Base-by-base conservation (phyloP, 2,797 vertebrate genomes). In the Iguana delicatissima region DNA sequence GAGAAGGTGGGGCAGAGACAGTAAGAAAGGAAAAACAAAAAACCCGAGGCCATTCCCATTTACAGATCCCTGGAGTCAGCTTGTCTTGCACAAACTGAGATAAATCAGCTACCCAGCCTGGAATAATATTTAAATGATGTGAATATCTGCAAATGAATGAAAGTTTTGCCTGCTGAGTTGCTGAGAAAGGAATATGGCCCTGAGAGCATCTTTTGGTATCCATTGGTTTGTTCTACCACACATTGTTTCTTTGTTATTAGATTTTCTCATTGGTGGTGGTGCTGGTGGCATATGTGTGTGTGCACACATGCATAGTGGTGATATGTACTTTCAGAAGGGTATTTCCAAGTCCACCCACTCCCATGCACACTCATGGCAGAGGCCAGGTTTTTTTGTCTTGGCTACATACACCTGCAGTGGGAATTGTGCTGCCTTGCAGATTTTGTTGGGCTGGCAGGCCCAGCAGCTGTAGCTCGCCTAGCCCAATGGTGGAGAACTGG, bases 51-150 rank as follows among this genome's bases (percentile, higher is more conserved):
- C 57, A 1, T 76, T 81, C 57, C 16, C 59, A 83, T 76, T 32
- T 73, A 76, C 9, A 16, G 42, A 55, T 74, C 42, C 24, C 42
- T 86, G 77, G 67, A 90, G 79, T 42, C 80, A 64, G 87, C 55
- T 77, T 67, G 84, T 52, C 79, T 76, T 38, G 14, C 20, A 69
- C 55, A 32, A 82, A 57, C 87, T 67, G 84, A 89, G 84, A 82
- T 85, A 84, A 10, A n/a, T 86, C 83, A 52, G 82, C 82, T 89
- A 76, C 87, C 42, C 59, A 89, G n/a, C 67, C n/a, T 85, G 79
- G 76, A 85, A 83, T 29, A 50, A 83, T 67, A 57, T 79, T 67
- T 55, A 83, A 77, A 50, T 24, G 14, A 69, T 35, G 57, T 67
- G 72, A 81, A 72, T 62, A 35, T 91, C 86, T 91, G 86, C 82